A percentile compares a stretch with the other conserved stretches of the same genome.
Conservation (phyloP, 1,140 invertebrate species). For the Fopius arisanus region DNA sequence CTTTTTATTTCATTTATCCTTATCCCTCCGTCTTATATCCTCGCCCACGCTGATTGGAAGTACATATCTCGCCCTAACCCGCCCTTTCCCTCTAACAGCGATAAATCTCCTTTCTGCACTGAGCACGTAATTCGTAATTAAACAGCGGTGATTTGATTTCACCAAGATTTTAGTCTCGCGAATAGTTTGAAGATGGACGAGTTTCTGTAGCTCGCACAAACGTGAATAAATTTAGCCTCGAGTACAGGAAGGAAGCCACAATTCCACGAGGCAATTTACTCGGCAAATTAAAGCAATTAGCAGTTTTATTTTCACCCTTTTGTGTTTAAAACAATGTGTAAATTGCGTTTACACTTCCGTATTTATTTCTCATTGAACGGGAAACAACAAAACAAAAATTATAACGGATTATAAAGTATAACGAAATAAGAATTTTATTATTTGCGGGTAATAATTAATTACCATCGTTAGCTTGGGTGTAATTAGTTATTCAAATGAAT, state of each 20-base stretch:
- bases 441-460: too few species aligned
- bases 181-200: conserved; percentile 33
- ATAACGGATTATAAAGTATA: not conserved
- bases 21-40: not conserved
- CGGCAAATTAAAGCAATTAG: conserved; percentile 50
- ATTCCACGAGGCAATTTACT: conserved; percentile 47
- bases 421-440: too few species aligned
- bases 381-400: not conserved
- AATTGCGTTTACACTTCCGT: conserved; percentile 15
- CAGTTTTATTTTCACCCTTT: conserved; percentile 22
- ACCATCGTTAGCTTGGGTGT: too few species aligned
- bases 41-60: conserved; percentile 52
- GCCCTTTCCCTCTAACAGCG: not conserved
- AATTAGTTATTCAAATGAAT: too few species aligned
- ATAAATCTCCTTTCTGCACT: not conserved
- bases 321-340: not conserved
- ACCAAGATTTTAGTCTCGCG: not conserved
- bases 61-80: conserved; percentile 35
- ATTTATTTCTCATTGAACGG: not conserved
- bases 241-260: conserved; percentile 50
- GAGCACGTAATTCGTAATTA: conserved; percentile 16
- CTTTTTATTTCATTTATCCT: conserved; percentile 16
- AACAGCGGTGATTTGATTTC: not conserved
- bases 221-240: conserved; percentile 45
- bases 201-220: conserved; percentile 24